These are phyloP conservation scores for Typhlichthys subterraneus DNA, from an alignment of 2,797 vertebrate species.

Conservation along the genomic window DNA sequence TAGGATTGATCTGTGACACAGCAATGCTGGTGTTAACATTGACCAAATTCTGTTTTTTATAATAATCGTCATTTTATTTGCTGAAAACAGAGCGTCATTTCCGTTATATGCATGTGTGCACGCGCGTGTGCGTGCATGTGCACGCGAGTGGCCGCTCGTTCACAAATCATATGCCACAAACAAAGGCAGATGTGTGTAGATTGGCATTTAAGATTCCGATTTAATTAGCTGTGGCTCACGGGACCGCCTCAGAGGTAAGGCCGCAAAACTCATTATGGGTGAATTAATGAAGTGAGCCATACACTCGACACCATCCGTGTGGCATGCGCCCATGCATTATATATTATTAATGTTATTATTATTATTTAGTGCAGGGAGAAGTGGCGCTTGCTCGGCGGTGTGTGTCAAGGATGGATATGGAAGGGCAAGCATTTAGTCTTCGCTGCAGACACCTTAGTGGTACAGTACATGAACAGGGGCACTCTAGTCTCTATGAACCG, in stretches of 20 bases:
- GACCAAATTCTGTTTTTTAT: no score
- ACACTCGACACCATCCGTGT: slow-evolving; percentile 68
- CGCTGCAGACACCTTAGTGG: neutral
- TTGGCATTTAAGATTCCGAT: slow-evolving; percentile 72
- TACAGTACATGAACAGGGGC: neutral
- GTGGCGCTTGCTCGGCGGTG: slow-evolving; percentile 51
- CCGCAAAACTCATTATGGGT: slow-evolving; percentile 76
- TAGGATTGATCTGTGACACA: no score
- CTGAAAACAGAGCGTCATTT: no score
- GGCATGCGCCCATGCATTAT: slow-evolving; percentile 72
- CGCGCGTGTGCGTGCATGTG: slow-evolving; percentile 12
- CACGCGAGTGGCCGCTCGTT: slow-evolving; percentile 10
- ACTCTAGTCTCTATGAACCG: no score
- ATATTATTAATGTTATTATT: slow-evolving; percentile 57
- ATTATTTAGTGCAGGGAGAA: slow-evolving; percentile 48
- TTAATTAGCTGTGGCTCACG: slow-evolving; percentile 73
- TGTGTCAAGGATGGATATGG: slow-evolving; percentile 30
- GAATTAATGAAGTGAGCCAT: slow-evolving; percentile 78
- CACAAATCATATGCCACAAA: slow-evolving; percentile 58
- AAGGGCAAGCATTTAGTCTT: slow-evolving; percentile 27
- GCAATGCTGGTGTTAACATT: no score
- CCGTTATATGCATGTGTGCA: neutral
- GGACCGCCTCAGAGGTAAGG: slow-evolving; percentile 70
- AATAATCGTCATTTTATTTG: no score
- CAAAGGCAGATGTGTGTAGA: slow-evolving; percentile 70